phyloP scores from a whole-genome alignment of 2,888 invertebrate species.

The Drosophila paucipuncta region DNA sequence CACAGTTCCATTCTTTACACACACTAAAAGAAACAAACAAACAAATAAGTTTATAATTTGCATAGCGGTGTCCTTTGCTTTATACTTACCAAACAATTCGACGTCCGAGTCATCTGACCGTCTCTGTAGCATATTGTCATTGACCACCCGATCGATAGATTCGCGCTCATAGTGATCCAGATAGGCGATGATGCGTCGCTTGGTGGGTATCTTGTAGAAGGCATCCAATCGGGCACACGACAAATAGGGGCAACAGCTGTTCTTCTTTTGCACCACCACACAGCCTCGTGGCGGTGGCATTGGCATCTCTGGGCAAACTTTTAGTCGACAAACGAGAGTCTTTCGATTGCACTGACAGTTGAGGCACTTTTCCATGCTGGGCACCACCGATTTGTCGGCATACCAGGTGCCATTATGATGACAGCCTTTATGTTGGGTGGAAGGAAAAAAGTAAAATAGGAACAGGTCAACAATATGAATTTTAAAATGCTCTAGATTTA shows the following conservation, averaged over 20 bases:
- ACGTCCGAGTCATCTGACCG: slow-evolving; percentile 84
- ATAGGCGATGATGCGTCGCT: slow-evolving; percentile 83
- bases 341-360: slow-evolving; percentile 91
- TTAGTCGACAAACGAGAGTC: slow-evolving; percentile 91
- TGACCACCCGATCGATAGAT: slow-evolving; percentile 84
- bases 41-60: background rate
- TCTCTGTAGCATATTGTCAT: slow-evolving; percentile 82
- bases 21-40: slow-evolving; percentile 67
- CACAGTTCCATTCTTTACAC: slow-evolving; percentile 84
- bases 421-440: slow-evolving; percentile 87
- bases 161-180: slow-evolving; percentile 84
- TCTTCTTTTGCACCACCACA: slow-evolving; percentile 89
- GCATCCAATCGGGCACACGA: slow-evolving; percentile 89
- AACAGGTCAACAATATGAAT: background rate
- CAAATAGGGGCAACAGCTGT: slow-evolving; percentile 91
- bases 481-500: slow-evolving; percentile 31
- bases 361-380: slow-evolving; percentile 91
- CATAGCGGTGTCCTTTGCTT: background rate
- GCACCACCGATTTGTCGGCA: slow-evolving; percentile 88
- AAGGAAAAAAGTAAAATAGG: background rate
- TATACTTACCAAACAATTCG: slow-evolving; percentile 74
- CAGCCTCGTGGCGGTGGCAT: slow-evolving; percentile 91
- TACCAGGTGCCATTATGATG: slow-evolving; percentile 90
- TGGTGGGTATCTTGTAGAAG: slow-evolving; percentile 82
- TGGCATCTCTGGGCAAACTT: slow-evolving; percentile 91